A percentile compares a stretch with the other conserved stretches of the same genome.
Evolutionary conservation across 2,888 invertebrate species (phyloP).

Genomic region (Cataglyphis cursor): DNA sequence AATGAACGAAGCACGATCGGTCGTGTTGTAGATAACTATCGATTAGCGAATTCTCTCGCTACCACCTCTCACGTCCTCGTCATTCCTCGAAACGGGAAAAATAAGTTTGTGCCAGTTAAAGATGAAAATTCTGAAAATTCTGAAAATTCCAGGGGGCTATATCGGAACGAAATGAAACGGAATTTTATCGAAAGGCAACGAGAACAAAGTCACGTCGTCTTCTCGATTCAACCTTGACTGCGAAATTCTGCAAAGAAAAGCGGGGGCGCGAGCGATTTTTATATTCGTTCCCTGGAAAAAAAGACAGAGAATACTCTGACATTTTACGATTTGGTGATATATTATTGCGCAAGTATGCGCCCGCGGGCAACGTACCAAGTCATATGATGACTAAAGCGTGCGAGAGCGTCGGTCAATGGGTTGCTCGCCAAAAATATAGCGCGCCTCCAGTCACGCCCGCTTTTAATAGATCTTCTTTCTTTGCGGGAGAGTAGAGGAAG

Average conservation of each 20-base stretch:
- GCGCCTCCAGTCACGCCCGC: slow-evolving; percentile 14
- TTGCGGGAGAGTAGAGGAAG: slow-evolving; percentile 3
- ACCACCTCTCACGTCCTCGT: background rate
- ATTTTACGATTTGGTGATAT: slow-evolving; percentile 69
- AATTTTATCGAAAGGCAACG: background rate
- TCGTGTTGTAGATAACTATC: slow-evolving; percentile 16
- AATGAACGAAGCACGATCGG: slow-evolving; percentile 60
- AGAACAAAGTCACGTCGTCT: background rate
- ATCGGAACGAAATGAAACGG: background rate
- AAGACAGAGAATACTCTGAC: slow-evolving; percentile 62
- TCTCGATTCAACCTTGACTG: slow-evolving; percentile 21
- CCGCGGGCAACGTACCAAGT: slow-evolving; percentile 72
- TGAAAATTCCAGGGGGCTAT: background rate
- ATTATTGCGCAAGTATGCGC: slow-evolving; percentile 67
- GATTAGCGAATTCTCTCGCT: background rate
- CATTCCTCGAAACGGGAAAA: background rate
- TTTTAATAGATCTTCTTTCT: slow-evolving; percentile 53
- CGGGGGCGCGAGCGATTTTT: slow-evolving; percentile 36
- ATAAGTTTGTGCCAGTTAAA: background rate
- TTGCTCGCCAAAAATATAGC: slow-evolving; percentile 68
- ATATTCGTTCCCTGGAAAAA: background rate
- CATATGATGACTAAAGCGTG: slow-evolving; percentile 67
- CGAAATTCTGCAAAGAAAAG: slow-evolving; percentile 3
- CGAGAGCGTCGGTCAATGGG: slow-evolving; percentile 67
- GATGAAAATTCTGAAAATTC: background rate